Evolutionary conservation across 1,140 invertebrate species (phyloP).

Genomic region (Myzus persicae): DNA sequence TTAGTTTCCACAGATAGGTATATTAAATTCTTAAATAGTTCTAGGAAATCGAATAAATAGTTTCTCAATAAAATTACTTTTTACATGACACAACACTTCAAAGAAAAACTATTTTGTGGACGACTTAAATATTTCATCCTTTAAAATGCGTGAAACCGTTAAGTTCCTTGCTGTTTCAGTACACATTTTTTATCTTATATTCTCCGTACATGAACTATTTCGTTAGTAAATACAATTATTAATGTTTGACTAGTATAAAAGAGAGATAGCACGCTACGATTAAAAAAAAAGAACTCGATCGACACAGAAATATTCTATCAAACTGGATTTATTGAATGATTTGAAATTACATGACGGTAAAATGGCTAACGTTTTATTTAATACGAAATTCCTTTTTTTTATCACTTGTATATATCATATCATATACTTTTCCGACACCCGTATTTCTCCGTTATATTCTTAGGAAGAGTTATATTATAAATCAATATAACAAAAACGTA

Average conservation of each 20-base stretch:
- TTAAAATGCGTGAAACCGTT: neutral
- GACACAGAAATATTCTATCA: neutral
- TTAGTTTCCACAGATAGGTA: no score
- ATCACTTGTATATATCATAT: neutral
- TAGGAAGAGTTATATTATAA: neutral
- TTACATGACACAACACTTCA: neutral
- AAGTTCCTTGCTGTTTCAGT: neutral
- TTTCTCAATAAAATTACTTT: slow-evolving; percentile 2
- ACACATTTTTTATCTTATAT: neutral
- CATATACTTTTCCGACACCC: neutral
- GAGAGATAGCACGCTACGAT: neutral
- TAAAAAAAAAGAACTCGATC: neutral
- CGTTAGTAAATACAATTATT: neutral
- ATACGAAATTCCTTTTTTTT: neutral
- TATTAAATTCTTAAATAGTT: neutral
- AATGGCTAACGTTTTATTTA: neutral
- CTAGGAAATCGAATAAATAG: neutral
- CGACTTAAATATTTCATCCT: neutral
- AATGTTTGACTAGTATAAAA: neutral
- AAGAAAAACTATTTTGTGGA: neutral
- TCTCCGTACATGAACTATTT: neutral
- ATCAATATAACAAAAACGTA: neutral
- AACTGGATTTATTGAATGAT: neutral
- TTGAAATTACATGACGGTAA: neutral
- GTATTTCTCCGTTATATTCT: neutral